Conservation (phyloP, 1,140 invertebrate genomes). For the Acromyrmex heyeri region DNA sequence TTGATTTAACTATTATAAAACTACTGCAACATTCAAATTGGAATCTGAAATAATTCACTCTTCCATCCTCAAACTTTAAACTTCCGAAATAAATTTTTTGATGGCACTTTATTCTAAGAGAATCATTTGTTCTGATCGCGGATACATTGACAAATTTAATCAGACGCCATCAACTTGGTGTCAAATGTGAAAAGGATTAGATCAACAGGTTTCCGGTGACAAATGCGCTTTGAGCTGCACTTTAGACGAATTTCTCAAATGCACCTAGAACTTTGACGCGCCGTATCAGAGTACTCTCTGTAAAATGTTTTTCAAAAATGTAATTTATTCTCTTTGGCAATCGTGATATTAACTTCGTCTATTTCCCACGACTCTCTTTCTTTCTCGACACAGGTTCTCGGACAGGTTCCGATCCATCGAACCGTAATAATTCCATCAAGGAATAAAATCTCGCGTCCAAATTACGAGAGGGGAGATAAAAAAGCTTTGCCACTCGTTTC, state of each 20-base stretch:
- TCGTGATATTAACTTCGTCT: neutral
- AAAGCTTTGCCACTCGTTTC: neutral
- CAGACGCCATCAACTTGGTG: conserved; percentile 36
- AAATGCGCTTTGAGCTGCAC: conserved; percentile 42
- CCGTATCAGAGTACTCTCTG: neutral
- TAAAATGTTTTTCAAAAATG: conserved; percentile 25
- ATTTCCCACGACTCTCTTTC: neutral
- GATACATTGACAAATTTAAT: conserved; percentile 50
- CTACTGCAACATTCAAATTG: neutral
- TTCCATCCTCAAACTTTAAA: neutral
- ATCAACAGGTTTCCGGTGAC: conserved; percentile 51
- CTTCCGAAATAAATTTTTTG: neutral
- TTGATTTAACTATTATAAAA: neutral
- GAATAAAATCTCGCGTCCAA: neutral
- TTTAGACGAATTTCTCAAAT: conserved; percentile 31
- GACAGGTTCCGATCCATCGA: neutral
- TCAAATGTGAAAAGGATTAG: conserved; percentile 48
- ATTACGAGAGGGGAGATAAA: neutral
- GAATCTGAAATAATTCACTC: neutral
- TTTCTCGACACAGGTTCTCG: too few species aligned
- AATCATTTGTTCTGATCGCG: conserved; percentile 1
- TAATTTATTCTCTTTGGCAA: neutral
- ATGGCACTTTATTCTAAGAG: neutral
- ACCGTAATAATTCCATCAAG: conserved; percentile 11
- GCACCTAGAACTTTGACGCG: neutral